Conservation (phyloP, 2,797 vertebrate genomes). For the Florisuga fusca region DNA sequence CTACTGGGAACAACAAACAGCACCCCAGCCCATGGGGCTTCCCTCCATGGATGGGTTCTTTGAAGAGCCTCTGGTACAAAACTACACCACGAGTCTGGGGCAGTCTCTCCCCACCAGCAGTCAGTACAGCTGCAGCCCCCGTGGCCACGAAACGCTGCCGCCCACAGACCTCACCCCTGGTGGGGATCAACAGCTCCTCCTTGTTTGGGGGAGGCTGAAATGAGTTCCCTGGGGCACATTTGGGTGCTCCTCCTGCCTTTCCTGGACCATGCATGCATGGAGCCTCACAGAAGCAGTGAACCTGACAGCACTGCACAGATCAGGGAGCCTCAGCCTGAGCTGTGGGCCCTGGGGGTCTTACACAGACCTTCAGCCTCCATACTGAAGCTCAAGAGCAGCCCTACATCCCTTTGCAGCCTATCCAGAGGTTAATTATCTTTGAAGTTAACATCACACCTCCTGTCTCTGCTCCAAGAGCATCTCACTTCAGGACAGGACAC, state of each 20-base stretch:
- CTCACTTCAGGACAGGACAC: not conserved
- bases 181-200: not conserved
- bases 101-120: not conserved
- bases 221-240: not conserved
- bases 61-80: not conserved
- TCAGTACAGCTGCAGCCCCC: not conserved
- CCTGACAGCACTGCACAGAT: not conserved
- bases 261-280: fast-evolving
- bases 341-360: not conserved
- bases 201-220: conserved; percentile 9
- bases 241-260: not conserved
- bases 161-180: not conserved
- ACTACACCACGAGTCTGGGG: fast-evolving
- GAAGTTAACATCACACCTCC: not conserved
- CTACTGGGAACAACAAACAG: not conserved
- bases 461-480: not conserved
- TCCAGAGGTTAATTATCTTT: not conserved
- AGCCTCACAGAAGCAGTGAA: not conserved
- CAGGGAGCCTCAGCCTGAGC: not conserved
- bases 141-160: fast-evolving
- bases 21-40: not conserved
- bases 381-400: not conserved
- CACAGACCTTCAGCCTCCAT: not conserved
- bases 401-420: not conserved
- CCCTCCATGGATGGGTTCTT: not conserved